These are phyloP conservation scores for Drosophila rufa DNA, from an alignment of 1,140 invertebrate genomes.

Conservation along the genomic window DNA sequence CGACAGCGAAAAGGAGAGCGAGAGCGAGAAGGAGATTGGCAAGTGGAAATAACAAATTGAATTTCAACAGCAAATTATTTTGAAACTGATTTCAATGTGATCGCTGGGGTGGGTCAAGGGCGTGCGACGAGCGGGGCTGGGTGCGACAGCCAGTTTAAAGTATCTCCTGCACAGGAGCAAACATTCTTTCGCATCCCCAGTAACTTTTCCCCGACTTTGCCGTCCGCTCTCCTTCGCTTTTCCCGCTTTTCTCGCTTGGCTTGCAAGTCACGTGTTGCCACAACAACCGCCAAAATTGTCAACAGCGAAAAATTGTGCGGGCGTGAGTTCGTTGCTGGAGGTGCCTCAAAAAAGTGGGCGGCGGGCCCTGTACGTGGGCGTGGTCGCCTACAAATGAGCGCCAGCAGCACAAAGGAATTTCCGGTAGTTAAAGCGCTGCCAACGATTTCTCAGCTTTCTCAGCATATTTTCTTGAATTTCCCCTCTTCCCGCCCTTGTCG, in stretches of 20 bases:
- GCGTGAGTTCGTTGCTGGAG: slow-evolving; percentile 65
- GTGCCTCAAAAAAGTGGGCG: slow-evolving; percentile 20
- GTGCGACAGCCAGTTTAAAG: slow-evolving; percentile 62
- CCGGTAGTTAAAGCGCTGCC: slow-evolving; percentile 79
- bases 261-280: slow-evolving; percentile 83
- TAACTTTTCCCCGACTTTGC: slow-evolving; percentile 53
- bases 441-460: slow-evolving; percentile 52
- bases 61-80: slow-evolving; percentile 81
- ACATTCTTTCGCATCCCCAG: slow-evolving; percentile 61
- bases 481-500: slow-evolving; percentile 2
- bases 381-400: slow-evolving; percentile 68
- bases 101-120: slow-evolving; percentile 58
- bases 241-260: slow-evolving; percentile 54
- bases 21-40: slow-evolving; percentile 27
- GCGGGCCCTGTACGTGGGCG: slow-evolving; percentile 19
- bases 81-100: slow-evolving; percentile 83
- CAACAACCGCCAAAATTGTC: slow-evolving; percentile 83
- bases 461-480: slow-evolving; percentile 40
- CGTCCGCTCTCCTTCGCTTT: not conserved
- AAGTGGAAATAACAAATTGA: slow-evolving; percentile 83
- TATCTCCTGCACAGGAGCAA: slow-evolving; percentile 40
- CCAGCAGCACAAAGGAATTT: slow-evolving; percentile 80
- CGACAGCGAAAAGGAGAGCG: slow-evolving; percentile 8
- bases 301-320: slow-evolving; percentile 83
- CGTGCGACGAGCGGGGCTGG: not conserved